A percentile compares a stretch with the other conserved stretches of the same genome.
phyloP scores from a whole-genome alignment of 2,113 vertebrate genomes.

The Carlito syrichta region DNA sequence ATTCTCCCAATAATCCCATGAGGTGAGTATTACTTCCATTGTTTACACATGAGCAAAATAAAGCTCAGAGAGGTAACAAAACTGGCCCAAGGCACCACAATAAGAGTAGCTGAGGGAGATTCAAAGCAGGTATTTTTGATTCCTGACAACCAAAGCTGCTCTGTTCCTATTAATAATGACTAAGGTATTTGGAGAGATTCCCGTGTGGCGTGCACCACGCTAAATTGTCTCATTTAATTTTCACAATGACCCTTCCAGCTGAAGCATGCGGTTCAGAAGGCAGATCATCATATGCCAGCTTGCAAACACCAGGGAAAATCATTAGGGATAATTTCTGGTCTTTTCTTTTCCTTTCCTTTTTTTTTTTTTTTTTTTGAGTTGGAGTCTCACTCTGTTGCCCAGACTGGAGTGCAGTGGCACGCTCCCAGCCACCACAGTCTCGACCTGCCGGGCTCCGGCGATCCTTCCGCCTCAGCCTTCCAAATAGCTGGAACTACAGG shows the following conservation, averaged over 20 bases:
- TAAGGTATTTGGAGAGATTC: rapidly evolving
- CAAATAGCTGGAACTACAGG: no score
- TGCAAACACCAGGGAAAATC: neutral
- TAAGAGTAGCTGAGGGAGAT: no score
- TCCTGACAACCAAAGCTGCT: no score
- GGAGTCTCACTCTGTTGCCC: no score
- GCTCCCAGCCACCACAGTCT: no score
- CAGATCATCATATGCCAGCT: neutral
- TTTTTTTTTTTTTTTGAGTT: no score
- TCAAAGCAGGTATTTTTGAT: neutral
- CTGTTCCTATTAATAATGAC: neutral
- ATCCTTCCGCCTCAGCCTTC: no score
- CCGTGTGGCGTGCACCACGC: rapidly evolving
- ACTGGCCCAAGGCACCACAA: neutral
- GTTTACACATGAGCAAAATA: neutral
- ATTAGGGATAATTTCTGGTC: no score
- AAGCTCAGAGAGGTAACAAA: neutral
- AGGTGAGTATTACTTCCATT: neutral
- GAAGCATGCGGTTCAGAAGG: neutral
- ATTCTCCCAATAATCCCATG: neutral
- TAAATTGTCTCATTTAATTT: rapidly evolving
- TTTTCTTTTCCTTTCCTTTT: no score
- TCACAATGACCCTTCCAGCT: neutral
- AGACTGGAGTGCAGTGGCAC: no score
- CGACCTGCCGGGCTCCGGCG: no score